Conservation (phyloP, 2,888 invertebrate genomes). For the Metalampra italica region DNA sequence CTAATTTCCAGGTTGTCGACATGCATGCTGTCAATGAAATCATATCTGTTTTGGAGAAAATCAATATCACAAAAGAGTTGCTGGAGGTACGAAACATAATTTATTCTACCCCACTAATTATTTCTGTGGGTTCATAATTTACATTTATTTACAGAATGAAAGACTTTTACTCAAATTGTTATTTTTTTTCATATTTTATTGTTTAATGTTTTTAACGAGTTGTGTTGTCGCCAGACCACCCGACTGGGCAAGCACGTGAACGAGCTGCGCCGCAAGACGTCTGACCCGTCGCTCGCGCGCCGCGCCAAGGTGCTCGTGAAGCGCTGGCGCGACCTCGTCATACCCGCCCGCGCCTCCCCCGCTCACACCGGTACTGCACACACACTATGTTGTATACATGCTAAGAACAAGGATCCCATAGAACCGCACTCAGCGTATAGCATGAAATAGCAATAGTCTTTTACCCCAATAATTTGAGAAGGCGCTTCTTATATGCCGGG, state of each 20-base stretch:
- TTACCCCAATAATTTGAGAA: too few species aligned
- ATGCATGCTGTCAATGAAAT: slow-evolving; percentile 95
- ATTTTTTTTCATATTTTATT: too few species aligned
- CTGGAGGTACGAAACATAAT: slow-evolving; percentile 83
- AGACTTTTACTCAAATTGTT: too few species aligned
- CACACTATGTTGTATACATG: neutral
- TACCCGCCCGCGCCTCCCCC: slow-evolving; percentile 74
- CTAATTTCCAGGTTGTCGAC: slow-evolving; percentile 92
- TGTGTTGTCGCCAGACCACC: slow-evolving; percentile 84
- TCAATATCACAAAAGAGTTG: slow-evolving; percentile 93
- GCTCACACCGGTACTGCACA: slow-evolving; percentile 55
- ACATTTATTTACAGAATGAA: too few species aligned
- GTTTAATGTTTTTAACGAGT: too few species aligned
- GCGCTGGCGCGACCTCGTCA: slow-evolving; percentile 93
- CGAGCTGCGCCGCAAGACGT: slow-evolving; percentile 91
- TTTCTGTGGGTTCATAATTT: too few species aligned
- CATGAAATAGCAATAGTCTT: too few species aligned
- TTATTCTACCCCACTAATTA: too few species aligned
- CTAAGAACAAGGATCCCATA: too few species aligned
- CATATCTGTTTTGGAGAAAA: slow-evolving; percentile 94
- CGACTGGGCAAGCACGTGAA: slow-evolving; percentile 96
- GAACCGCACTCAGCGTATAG: too few species aligned
- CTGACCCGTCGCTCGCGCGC: slow-evolving; percentile 89
- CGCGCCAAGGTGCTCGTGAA: slow-evolving; percentile 95
- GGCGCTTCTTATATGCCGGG: too few species aligned